phyloP scores from a whole-genome alignment of 1,140 invertebrate genomes.

The Luehdorfia chinensis region DNA sequence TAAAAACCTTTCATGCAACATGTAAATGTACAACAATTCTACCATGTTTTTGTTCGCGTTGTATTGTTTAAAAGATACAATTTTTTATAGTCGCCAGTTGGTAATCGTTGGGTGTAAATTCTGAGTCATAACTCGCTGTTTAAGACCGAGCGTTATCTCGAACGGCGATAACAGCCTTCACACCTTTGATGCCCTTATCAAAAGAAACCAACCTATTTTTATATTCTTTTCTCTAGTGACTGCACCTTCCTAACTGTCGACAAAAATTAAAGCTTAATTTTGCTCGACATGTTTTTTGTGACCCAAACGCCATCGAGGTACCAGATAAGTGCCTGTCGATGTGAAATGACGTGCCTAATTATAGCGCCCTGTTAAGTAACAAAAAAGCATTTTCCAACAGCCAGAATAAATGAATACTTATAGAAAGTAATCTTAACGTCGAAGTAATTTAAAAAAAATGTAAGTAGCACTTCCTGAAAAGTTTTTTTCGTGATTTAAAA shows the following conservation, averaged over 20 bases:
- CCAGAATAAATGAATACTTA: slow-evolving; percentile 7
- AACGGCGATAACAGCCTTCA: slow-evolving; percentile 23
- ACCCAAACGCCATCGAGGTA: too few species aligned
- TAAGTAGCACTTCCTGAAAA: slow-evolving; percentile 1
- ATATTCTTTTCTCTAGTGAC: slow-evolving; percentile 18
- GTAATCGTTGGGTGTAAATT: slow-evolving; percentile 23
- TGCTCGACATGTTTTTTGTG: too few species aligned
- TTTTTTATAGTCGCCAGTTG: slow-evolving; percentile 23
- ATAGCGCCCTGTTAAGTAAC: background rate
- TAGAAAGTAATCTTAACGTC: slow-evolving; percentile 12
- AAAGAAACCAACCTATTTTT: slow-evolving; percentile 19
- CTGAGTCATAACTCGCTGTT: slow-evolving; percentile 23
- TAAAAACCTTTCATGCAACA: too few species aligned
- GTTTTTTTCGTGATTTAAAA: slow-evolving; percentile 6
- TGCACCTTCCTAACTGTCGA: slow-evolving; percentile 4
- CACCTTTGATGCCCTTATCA: slow-evolving; percentile 27
- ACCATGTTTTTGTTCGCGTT: too few species aligned
- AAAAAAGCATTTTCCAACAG: background rate
- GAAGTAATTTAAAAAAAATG: slow-evolving; percentile 12
- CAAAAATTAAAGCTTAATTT: too few species aligned
- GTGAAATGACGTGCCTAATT: slow-evolving; percentile 3
- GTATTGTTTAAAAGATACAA: slow-evolving; percentile 21
- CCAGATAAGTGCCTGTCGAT: background rate
- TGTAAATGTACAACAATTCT: too few species aligned
- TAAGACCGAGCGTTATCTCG: slow-evolving; percentile 22